Percentiles rank a stretch among this genome's conserved stretches.
These are phyloP conservation scores for Melanogrammus aeglefinus DNA, from an alignment of 2,797 vertebrate species.

Conservation along the genomic window DNA sequence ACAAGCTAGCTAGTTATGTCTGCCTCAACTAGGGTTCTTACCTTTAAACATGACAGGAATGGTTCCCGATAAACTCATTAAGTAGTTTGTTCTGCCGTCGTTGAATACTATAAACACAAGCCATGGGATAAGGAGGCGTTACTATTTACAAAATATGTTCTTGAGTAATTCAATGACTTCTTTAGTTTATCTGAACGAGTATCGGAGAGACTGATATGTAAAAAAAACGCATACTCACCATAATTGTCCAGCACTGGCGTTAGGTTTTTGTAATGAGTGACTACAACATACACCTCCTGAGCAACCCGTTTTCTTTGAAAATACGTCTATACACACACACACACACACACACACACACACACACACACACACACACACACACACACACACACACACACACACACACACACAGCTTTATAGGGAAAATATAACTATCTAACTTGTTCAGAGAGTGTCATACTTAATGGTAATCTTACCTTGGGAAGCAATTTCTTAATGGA, in stretches of 20 bases:
- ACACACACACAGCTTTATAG: background rate
- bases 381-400: background rate
- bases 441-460: background rate
- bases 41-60: slow-evolving; percentile 79
- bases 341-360: background rate
- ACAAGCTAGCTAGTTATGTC: no score
- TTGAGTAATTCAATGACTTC: no score
- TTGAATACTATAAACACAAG: slow-evolving; percentile 82
- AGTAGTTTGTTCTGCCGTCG: slow-evolving; percentile 78
- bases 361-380: background rate
- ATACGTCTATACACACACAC: slow-evolving; percentile 66
- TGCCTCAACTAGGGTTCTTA: slow-evolving; percentile 43
- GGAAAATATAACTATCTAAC: slow-evolving; percentile 41
- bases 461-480: slow-evolving; percentile 55
- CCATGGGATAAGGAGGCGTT: background rate
- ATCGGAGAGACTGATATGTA: background rate
- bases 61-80: slow-evolving; percentile 87
- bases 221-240: slow-evolving; percentile 66
- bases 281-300: slow-evolving; percentile 76
- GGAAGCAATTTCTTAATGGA: slow-evolving; percentile 63
- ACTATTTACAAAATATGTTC: background rate
- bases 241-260: slow-evolving; percentile 82
- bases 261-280: slow-evolving; percentile 82
- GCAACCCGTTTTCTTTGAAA: slow-evolving; percentile 81
- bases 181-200: background rate